Conservation (phyloP, 2,888 invertebrate genomes). For the Yponomeuta cagnagella region DNA sequence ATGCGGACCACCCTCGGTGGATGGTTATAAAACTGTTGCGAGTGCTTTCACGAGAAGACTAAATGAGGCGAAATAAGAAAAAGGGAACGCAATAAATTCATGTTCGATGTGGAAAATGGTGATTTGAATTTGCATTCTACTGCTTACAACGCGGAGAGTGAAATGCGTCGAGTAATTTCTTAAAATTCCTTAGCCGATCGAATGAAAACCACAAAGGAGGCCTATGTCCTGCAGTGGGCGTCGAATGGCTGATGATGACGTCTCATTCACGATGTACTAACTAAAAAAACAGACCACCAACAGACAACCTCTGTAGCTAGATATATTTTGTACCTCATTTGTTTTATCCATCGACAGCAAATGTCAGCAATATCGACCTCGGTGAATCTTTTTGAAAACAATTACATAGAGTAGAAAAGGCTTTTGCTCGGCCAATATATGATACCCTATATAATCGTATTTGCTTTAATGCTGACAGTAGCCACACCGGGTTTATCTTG, state of each 20-base stretch:
- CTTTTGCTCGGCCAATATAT: too few relatives aligned
- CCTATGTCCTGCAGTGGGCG: too few relatives aligned
- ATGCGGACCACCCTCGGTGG: not conserved
- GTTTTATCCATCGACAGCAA: too few relatives aligned
- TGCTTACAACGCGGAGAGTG: not conserved
- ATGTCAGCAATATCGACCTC: too few relatives aligned
- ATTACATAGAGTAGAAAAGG: too few relatives aligned
- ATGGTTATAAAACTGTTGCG: not conserved
- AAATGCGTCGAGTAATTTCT: not conserved
- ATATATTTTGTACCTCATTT: too few relatives aligned
- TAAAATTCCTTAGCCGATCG: not conserved
- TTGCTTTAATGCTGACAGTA: not conserved
- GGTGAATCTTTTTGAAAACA: too few relatives aligned
- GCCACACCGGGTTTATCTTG: not conserved
- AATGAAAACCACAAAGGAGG: not conserved
- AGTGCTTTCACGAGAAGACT: not conserved
- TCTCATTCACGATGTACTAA: too few relatives aligned
- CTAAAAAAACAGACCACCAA: too few relatives aligned
- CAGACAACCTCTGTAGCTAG: too few relatives aligned
- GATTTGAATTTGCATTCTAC: not conserved
- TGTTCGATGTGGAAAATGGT: slow-evolving; percentile 17
- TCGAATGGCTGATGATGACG: too few relatives aligned
- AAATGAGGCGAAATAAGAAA: slow-evolving; percentile 17
- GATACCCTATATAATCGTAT: too few relatives aligned
- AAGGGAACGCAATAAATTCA: slow-evolving; percentile 22